A percentile compares a stretch with the other conserved stretches of the same genome.
These are phyloP conservation scores for Mystacides longicornis DNA, from an alignment of 2,888 invertebrate genomes.

Conservation along the genomic window DNA sequence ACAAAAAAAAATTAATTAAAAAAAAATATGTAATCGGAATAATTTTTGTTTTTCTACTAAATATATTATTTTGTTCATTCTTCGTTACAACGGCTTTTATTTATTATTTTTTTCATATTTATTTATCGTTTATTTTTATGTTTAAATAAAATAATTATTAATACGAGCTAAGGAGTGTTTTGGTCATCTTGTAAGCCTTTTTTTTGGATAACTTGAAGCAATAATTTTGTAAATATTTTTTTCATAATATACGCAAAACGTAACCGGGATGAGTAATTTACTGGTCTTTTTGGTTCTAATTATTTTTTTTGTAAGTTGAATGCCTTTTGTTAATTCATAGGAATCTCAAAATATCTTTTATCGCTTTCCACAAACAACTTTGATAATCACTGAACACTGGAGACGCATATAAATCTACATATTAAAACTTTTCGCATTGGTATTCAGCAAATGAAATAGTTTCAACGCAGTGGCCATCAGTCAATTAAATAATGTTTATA, in stretches of 20 bases:
- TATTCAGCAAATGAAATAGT: too few species aligned
- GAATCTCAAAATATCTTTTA: too few species aligned
- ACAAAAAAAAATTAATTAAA: not conserved
- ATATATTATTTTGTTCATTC: slow-evolving; percentile 1
- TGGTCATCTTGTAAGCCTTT: not conserved
- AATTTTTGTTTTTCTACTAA: not conserved
- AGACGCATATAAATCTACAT: too few species aligned
- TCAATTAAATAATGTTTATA: too few species aligned
- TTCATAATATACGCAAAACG: not conserved
- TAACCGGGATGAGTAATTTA: not conserved
- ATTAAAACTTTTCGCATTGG: too few species aligned
- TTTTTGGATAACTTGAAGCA: too few species aligned
- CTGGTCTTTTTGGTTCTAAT: slow-evolving; percentile 1
- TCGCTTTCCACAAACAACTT: too few species aligned
- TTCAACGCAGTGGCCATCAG: too few species aligned
- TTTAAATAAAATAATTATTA: not conserved
- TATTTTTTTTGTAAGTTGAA: too few species aligned
- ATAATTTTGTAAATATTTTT: not conserved
- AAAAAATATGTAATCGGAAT: not conserved
- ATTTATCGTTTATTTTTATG: not conserved
- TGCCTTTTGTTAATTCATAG: too few species aligned
- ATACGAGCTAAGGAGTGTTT: not conserved
- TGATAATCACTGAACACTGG: too few species aligned
- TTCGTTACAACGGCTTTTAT: not conserved
- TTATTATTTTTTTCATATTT: not conserved